Evolutionary conservation across 2,113 vertebrate species (phyloP), one percentile per base, ranked within the genome.

Genomic region (Gallinago paraguaiae): DNA sequence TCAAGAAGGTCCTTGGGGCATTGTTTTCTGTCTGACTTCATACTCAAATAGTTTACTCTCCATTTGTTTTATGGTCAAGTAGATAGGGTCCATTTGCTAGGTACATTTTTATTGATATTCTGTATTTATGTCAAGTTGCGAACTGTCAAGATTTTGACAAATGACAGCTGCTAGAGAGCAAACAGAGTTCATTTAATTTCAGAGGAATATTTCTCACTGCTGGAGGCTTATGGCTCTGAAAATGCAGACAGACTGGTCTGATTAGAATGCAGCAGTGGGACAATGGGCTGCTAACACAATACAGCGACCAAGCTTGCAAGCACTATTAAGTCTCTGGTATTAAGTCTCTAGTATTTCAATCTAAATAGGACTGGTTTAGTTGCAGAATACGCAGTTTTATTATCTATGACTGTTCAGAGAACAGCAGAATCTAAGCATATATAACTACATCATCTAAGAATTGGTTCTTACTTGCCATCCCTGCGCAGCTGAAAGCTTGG

Each of bases 171-270:
- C 65, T 85, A 69, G 41, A 86, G 80, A 94, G 20, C 5, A 18
- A 76, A 76, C 13, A 79, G 80, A 96, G 65, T 68, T 94, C 77
- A 91, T 92, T 93, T 88, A 70, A 93, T 95, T 96, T 93, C 77
- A 88, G 61, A 79, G 53, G 61, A 95, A 76, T 93, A 92, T 70
- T 93, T 93, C 80, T 91, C 93, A 79, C 69, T 95, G 93, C 83
- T 94, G 91, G 92, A 96, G 74, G 86, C 88, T 94, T 91, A 84
- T 79, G 43, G 88, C n/a, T 94, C 50, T 0, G 1, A 94, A 95
- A 93, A 96, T 91, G 65, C 69, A 95, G 86, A 86, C 91, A 95
- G 95, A 82, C 93, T 95, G 88, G 77, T 96, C 90, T 95, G 86
- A 91, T 94, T 90, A 95, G 93, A 93, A 92, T 64, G 69, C 39